Evolutionary conservation across 2,888 invertebrate genomes (phyloP).

Genomic region (Laothoe populi): DNA sequence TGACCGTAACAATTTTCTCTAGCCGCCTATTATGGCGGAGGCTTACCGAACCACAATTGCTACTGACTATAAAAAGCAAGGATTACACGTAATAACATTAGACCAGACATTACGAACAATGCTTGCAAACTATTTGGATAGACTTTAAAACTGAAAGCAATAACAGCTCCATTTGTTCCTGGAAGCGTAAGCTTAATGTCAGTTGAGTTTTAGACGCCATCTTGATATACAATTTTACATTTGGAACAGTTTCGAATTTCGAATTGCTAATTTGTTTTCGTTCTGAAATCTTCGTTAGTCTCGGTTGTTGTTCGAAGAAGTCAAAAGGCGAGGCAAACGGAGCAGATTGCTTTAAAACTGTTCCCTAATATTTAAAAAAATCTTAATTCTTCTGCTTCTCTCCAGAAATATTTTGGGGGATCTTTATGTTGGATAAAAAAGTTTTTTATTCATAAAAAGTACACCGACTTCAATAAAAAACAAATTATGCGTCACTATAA

Average conservation of each 20-base stretch:
- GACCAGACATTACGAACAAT: slow-evolving; percentile 5
- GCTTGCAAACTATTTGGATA: background rate
- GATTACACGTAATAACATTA: slow-evolving; percentile 32
- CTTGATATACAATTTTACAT: slow-evolving; percentile 4
- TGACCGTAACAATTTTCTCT: slow-evolving; percentile 46
- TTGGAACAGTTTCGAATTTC: background rate
- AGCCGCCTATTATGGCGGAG: slow-evolving; percentile 39
- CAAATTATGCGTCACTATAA: too few relatives aligned
- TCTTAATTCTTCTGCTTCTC: too few relatives aligned
- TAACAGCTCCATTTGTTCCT: slow-evolving; percentile 8
- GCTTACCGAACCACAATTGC: slow-evolving; percentile 24
- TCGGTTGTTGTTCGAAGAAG: background rate
- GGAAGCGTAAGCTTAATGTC: slow-evolving; percentile 8
- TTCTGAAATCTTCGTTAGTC: background rate
- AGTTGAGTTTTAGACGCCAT: background rate
- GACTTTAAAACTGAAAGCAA: slow-evolving; percentile 16
- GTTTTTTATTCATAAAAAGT: too few relatives aligned
- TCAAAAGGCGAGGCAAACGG: background rate
- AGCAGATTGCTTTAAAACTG: background rate
- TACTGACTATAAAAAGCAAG: slow-evolving; percentile 29
- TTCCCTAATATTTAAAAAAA: too few relatives aligned
- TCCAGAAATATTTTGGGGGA: too few relatives aligned
- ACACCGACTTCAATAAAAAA: too few relatives aligned
- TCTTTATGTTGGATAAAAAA: too few relatives aligned
- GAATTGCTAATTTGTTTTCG: slow-evolving; percentile 4